These are phyloP conservation scores for Melipona bicolor DNA, from an alignment of 2,888 invertebrate genomes.

Conservation along the genomic window DNA sequence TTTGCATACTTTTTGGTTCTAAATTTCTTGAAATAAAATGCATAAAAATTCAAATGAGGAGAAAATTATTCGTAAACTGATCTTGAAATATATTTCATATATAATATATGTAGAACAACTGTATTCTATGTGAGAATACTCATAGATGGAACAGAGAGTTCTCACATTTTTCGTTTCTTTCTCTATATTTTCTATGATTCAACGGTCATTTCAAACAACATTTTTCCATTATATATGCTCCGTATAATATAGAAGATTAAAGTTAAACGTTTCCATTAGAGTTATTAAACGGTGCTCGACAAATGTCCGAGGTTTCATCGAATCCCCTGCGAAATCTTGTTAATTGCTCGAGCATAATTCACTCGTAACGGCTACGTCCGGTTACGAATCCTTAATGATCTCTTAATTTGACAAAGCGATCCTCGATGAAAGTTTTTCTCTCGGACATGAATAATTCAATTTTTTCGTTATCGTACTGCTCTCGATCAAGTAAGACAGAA, in stretches of 20 bases:
- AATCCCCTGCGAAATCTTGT: constrained; percentile 5
- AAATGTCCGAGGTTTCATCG: background rate
- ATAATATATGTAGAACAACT: too few relatives aligned
- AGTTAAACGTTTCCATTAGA: constrained; percentile 32
- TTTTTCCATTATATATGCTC: background rate
- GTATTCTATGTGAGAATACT: too few relatives aligned
- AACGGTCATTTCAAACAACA: too few relatives aligned
- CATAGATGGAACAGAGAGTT: too few relatives aligned
- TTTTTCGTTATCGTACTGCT: background rate
- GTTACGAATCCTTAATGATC: background rate
- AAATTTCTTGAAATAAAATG: too few relatives aligned
- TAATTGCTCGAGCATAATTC: constrained; percentile 11
- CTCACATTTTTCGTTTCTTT: background rate
- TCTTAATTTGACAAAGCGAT: background rate
- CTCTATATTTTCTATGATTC: background rate
- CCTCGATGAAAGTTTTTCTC: background rate
- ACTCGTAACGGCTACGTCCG: background rate
- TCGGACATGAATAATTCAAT: background rate
- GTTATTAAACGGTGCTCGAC: constrained; percentile 27
- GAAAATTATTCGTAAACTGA: too few relatives aligned
- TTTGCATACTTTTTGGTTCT: too few relatives aligned
- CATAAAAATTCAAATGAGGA: too few relatives aligned
- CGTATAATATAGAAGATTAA: background rate
- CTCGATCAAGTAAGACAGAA: background rate
- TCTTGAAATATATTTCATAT: too few relatives aligned